These are phyloP conservation scores for Burhinus oedicnemus DNA, from an alignment of 2,113 vertebrate species.

Conservation along the genomic window DNA sequence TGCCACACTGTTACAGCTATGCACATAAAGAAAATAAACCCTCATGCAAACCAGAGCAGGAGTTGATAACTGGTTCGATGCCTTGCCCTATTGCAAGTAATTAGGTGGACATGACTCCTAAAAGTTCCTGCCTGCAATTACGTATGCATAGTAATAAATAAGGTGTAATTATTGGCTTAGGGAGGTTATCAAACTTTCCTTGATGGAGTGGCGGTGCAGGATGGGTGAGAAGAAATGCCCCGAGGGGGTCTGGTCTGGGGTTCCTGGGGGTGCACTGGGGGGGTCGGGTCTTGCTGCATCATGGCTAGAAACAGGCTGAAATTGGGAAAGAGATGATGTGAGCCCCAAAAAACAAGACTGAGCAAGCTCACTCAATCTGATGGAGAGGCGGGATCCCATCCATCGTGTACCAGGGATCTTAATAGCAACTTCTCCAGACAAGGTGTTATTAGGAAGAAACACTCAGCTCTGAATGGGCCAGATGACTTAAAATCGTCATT, in stretches of 20 bases:
- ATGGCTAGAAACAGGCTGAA: background rate
- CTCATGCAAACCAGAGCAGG: background rate
- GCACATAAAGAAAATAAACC: background rate
- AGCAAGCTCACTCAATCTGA: background rate
- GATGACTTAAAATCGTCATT: background rate
- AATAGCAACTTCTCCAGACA: background rate
- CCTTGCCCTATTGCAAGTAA: background rate
- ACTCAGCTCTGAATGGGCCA: background rate
- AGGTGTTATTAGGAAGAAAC: background rate
- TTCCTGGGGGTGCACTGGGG: background rate
- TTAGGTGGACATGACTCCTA: slow-evolving; percentile 34
- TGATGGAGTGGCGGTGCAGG: background rate
- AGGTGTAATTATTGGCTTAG: slow-evolving; percentile 15
- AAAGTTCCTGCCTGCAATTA: slow-evolving; percentile 42
- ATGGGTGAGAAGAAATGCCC: background rate
- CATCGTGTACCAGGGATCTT: background rate
- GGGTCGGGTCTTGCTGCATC: background rate
- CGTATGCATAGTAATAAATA: slow-evolving; percentile 9
- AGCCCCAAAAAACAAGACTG: background rate
- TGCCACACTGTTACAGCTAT: background rate
- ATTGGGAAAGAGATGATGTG: background rate
- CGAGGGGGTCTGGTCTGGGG: background rate
- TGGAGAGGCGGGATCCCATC: background rate
- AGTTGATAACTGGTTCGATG: background rate
- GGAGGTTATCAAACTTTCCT: slow-evolving; percentile 41